These are phyloP conservation scores for Crypturellus tataupa DNA, from an alignment of 2,797 vertebrate species.

Conservation along the genomic window DNA sequence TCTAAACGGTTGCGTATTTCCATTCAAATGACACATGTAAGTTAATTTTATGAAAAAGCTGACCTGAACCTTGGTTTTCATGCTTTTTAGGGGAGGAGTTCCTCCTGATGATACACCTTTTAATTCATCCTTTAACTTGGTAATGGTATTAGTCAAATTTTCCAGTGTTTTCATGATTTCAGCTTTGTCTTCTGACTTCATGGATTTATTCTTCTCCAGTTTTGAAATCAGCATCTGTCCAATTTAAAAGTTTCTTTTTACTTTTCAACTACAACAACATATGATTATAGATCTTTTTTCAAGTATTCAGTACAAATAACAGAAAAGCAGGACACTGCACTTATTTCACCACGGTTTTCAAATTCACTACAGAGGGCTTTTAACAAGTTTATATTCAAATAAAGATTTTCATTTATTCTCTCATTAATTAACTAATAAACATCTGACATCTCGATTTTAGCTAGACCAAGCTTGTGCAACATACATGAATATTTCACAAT, in stretches of 20 bases:
- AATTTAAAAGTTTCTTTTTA: background rate
- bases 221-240: conserved; percentile 94
- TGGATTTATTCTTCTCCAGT: conserved; percentile 95
- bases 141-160: conserved; percentile 92
- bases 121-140: conserved; percentile 96
- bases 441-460: background rate
- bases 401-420: background rate
- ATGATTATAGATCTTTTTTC: background rate
- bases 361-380: background rate
- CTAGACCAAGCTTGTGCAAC: background rate
- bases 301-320: background rate
- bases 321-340: background rate
- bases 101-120: conserved; percentile 87
- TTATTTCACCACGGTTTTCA: background rate
- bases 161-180: conserved; percentile 95
- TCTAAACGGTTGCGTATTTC: background rate
- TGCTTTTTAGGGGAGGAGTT: conserved; percentile 79
- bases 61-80: conserved; percentile 94
- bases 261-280: background rate
- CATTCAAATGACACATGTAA: background rate
- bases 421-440: background rate
- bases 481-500: background rate
- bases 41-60: conserved; percentile 1
- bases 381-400: background rate
- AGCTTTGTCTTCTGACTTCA: conserved; percentile 95